phyloP scores from a whole-genome alignment of 1,140 invertebrate species.

The Ostrea edulis region DNA sequence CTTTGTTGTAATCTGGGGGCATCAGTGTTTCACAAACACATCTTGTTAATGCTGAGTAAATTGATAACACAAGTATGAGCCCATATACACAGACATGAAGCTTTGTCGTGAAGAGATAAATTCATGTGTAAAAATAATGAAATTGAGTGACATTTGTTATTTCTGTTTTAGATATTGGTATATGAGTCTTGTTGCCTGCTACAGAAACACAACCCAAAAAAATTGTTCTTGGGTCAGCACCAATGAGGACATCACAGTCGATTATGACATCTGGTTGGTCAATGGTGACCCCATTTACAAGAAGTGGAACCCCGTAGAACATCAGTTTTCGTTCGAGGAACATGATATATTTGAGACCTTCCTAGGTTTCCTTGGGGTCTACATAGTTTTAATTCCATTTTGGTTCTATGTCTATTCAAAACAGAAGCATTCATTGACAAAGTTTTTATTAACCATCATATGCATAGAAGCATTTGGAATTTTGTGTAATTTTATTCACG shows the following conservation, averaged over 20 bases:
- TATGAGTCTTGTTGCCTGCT: conserved; percentile 95
- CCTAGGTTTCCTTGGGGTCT: conserved; percentile 92
- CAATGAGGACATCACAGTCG: conserved; percentile 81
- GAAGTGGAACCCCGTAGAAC: conserved; percentile 88
- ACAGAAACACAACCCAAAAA: conserved; percentile 86
- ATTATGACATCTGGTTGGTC: conserved; percentile 97
- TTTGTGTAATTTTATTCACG: conserved; percentile 92
- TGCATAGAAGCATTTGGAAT: conserved; percentile 91
- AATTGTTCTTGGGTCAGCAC: conserved; percentile 73
- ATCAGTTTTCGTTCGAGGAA: conserved; percentile 96
- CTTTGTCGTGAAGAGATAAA: no score
- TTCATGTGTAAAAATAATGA: no score
- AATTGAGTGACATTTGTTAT: not conserved
- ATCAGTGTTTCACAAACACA: no score
- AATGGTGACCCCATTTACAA: conserved; percentile 92
- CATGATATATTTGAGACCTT: conserved; percentile 95
- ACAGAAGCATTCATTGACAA: conserved; percentile 94
- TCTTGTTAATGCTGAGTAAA: no score
- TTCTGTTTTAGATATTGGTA: conserved; percentile 92
- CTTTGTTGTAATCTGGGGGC: no score
- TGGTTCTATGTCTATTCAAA: conserved; percentile 93
- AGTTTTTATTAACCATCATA: conserved; percentile 92
- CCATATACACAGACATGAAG: no score
- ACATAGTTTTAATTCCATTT: conserved; percentile 89
- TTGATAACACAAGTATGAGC: no score